Conservation (phyloP, 64 coral and sea anemone species). For the Montipora efflorescens region DNA sequence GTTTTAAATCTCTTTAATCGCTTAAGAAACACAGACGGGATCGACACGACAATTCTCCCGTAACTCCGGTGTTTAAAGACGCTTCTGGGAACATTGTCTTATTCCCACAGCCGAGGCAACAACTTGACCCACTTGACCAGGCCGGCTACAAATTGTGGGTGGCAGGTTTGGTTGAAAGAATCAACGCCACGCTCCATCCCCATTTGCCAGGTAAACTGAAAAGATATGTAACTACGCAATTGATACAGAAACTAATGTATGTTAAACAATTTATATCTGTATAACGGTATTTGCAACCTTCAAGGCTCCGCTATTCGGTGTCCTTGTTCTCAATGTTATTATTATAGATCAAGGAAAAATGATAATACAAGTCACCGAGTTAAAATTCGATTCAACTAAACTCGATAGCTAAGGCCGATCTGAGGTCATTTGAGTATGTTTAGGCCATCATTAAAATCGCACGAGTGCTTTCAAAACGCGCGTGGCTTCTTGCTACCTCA, state of each 20-base stretch:
- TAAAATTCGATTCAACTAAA: background rate
- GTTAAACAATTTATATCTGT: too few relatives aligned
- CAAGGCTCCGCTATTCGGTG: too few relatives aligned
- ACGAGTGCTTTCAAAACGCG: background rate
- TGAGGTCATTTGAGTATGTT: background rate
- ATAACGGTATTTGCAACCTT: too few relatives aligned
- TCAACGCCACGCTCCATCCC: background rate
- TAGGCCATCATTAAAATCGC: background rate
- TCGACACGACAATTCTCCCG: background rate
- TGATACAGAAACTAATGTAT: too few relatives aligned
- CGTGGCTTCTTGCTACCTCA: background rate
- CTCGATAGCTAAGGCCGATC: background rate
- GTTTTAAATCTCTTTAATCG: background rate
- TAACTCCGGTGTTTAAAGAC: background rate
- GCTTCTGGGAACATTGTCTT: background rate
- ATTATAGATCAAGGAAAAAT: background rate
- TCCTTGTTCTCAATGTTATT: background rate
- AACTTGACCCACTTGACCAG: background rate
- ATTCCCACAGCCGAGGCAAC: background rate
- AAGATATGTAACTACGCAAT: background rate
- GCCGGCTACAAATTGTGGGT: slow-evolving; percentile 3
- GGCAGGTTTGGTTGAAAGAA: slow-evolving; percentile 6
- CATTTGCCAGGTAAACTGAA: background rate
- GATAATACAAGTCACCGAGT: background rate
- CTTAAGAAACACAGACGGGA: background rate